Conservation (phyloP, 2,888 invertebrate genomes). For the Orthonevra nobilis region DNA sequence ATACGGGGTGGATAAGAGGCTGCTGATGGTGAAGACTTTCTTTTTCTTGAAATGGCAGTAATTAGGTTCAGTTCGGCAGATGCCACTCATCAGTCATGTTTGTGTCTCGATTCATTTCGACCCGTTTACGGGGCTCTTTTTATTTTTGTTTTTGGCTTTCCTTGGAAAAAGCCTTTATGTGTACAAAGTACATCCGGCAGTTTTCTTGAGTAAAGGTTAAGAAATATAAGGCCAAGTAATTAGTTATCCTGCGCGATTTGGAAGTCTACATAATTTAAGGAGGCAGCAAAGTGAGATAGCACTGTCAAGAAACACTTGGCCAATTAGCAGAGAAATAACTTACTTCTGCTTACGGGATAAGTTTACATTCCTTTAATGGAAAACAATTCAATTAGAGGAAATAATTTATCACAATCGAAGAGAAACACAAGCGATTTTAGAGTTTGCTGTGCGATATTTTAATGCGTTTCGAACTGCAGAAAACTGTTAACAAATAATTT, state of each 20-base stretch:
- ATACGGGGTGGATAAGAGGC: slow-evolving; percentile 4
- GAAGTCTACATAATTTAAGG: slow-evolving; percentile 7
- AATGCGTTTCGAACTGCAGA: too few species aligned
- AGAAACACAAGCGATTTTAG: background rate
- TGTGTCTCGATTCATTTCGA: slow-evolving; percentile 52
- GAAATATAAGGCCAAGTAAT: slow-evolving; percentile 10
- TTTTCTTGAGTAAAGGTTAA: slow-evolving; percentile 6
- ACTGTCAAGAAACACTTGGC: background rate
- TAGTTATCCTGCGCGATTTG: slow-evolving; percentile 1
- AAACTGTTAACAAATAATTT: too few species aligned
- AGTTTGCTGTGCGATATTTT: too few species aligned
- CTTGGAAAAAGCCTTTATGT: background rate
- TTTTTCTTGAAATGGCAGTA: slow-evolving; percentile 11
- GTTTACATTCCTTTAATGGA: background rate
- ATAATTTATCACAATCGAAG: background rate
- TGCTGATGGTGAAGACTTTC: slow-evolving; percentile 5
- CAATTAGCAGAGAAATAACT: slow-evolving; percentile 41
- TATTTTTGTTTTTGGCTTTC: background rate
- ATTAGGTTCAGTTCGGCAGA: slow-evolving; percentile 57
- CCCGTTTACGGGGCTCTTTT: slow-evolving; percentile 32
- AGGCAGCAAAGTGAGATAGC: too few species aligned
- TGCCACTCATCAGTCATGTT: slow-evolving; percentile 62
- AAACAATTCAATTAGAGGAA: slow-evolving; percentile 14
- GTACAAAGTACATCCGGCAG: too few species aligned
- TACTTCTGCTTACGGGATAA: slow-evolving; percentile 4